Evolutionary conservation across 2,113 vertebrate species (phyloP).

Genomic region (Elachura formosa): DNA sequence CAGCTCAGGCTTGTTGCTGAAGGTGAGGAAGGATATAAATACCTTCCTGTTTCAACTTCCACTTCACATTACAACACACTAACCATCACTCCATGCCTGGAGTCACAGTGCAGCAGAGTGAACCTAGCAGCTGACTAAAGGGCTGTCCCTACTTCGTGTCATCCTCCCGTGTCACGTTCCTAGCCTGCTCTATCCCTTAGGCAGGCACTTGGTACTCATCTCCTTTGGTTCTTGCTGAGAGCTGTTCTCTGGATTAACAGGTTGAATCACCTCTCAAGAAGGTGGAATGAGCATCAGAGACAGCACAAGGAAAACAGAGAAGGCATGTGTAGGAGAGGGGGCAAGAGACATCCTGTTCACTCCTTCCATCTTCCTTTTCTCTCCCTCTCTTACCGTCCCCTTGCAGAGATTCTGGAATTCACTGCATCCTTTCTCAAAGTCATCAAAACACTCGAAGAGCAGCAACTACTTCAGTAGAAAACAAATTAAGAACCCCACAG

Average conservation of each 20-base stretch:
- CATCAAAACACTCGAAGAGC: not conserved
- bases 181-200: not conserved
- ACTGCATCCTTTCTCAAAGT: not conserved
- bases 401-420: not conserved
- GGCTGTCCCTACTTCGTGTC: not conserved
- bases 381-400: not conserved
- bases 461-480: not conserved
- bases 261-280: not conserved
- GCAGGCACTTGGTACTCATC: not conserved
- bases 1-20: not conserved
- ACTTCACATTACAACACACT: not conserved
- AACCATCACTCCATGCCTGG: not conserved
- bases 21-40: not conserved
- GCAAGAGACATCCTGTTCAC: not conserved
- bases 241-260: not conserved
- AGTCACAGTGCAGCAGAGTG: accelerated
- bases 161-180: not conserved
- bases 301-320: not conserved
- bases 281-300: not conserved
- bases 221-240: not conserved
- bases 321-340: not conserved
- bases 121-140: not conserved
- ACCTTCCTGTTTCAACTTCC: not conserved
- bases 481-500: not conserved
- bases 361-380: not conserved